Conservation (phyloP, 2,113 vertebrate genomes). For the Polyodon spathula region DNA sequence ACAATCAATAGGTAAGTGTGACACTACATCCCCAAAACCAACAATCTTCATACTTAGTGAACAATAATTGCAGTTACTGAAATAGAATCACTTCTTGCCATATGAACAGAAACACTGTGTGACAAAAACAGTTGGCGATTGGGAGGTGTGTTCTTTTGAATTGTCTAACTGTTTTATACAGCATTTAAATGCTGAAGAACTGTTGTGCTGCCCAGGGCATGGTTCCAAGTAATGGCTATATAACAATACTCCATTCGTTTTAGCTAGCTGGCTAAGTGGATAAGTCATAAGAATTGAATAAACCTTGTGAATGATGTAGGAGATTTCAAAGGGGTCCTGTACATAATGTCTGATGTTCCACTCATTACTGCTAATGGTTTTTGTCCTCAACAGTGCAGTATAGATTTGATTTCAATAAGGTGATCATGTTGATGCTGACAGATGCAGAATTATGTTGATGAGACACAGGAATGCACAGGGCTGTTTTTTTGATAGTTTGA, state of each 20-base stretch:
- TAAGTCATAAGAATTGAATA: constrained; percentile 1
- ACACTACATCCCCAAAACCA: too few relatives aligned
- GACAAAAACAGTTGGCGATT: too few relatives aligned
- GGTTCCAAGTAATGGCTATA: background rate
- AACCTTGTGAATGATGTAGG: background rate
- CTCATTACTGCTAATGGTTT: background rate
- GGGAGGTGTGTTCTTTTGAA: too few relatives aligned
- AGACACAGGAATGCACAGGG: too few relatives aligned
- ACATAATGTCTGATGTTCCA: constrained; percentile 1
- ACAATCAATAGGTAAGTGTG: too few relatives aligned
- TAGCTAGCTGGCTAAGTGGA: background rate
- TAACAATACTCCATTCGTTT: background rate
- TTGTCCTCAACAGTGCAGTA: background rate
- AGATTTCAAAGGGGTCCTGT: background rate
- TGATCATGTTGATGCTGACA: background rate
- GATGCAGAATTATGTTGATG: background rate
- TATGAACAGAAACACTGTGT: too few relatives aligned
- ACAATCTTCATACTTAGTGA: too few relatives aligned
- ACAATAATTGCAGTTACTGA: too few relatives aligned
- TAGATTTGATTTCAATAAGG: too few relatives aligned
- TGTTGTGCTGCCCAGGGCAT: background rate
- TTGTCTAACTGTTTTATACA: too few relatives aligned
- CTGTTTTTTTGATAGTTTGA: too few relatives aligned
- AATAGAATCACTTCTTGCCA: too few relatives aligned
- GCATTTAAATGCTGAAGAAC: background rate